These are phyloP conservation scores for Thymelicus lineola DNA, from an alignment of 2,888 invertebrate species.

Conservation along the genomic window DNA sequence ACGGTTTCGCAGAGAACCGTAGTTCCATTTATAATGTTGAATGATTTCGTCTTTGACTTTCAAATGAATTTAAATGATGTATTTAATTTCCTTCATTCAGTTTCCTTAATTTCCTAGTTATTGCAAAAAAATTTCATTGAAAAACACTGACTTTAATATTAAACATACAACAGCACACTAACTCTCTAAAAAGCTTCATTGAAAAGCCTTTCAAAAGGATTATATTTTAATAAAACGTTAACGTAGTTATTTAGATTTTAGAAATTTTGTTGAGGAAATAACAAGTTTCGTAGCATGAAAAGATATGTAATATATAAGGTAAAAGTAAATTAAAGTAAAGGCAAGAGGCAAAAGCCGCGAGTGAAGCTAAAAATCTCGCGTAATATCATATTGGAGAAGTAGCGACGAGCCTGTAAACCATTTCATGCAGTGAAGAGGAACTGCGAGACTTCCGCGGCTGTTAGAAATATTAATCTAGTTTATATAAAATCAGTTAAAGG, in stretches of 20 bases:
- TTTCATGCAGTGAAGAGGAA: constrained; percentile 7
- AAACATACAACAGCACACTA: constrained; percentile 1
- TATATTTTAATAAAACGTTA: constrained; percentile 15
- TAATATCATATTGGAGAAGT: constrained; percentile 21
- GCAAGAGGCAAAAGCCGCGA: constrained; percentile 13
- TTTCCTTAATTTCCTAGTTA: too few relatives aligned
- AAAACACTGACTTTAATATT: too few relatives aligned
- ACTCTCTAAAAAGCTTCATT: constrained; percentile 12
- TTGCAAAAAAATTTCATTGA: too few relatives aligned
- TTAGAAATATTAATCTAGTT: constrained; percentile 28
- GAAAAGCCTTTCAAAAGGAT: background rate
- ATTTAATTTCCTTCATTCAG: too few relatives aligned
- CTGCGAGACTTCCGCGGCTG: constrained; percentile 12
- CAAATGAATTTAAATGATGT: background rate
- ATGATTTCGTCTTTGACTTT: constrained; percentile 10
- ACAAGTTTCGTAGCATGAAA: constrained; percentile 20
- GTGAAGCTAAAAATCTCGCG: constrained; percentile 17
- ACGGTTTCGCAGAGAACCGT: constrained; percentile 37
- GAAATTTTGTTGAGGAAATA: constrained; percentile 17
- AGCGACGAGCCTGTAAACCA: constrained; percentile 13
- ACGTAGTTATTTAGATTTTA: constrained; percentile 10
- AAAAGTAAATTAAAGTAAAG: constrained; percentile 20
- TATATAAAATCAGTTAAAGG: background rate
- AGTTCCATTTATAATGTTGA: constrained; percentile 15
- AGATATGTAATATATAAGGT: constrained; percentile 16